Conservation (phyloP, 2,888 invertebrate species). For the Polyommatus icarus region DNA sequence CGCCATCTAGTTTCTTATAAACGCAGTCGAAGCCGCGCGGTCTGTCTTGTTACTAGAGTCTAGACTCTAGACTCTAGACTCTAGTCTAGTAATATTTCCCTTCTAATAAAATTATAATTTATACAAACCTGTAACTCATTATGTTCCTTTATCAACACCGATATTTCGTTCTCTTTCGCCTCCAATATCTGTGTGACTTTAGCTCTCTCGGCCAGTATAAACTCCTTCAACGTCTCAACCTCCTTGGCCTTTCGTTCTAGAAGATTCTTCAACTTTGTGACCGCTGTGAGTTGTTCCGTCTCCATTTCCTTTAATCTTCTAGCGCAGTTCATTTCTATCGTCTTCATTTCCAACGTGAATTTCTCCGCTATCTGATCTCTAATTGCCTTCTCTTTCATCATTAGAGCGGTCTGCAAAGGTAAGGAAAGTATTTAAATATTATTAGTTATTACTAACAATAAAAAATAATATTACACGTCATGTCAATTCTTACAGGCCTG, state of each 20-base stretch:
- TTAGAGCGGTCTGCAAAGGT: slow-evolving; percentile 69
- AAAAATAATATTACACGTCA: neutral
- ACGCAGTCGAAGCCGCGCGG: no score
- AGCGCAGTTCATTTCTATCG: slow-evolving; percentile 77
- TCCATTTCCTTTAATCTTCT: slow-evolving; percentile 75
- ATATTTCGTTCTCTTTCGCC: slow-evolving; percentile 75
- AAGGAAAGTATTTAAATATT: neutral
- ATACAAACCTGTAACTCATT: slow-evolving; percentile 49
- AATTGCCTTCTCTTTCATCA: slow-evolving; percentile 80
- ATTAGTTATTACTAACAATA: no score
- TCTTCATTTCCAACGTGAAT: slow-evolving; percentile 82
- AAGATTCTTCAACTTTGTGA: slow-evolving; percentile 71
- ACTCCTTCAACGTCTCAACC: slow-evolving; percentile 74
- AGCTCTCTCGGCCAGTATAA: slow-evolving; percentile 73
- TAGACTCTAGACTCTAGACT: no score
- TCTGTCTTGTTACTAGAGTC: no score
- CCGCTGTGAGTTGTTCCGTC: slow-evolving; percentile 67
- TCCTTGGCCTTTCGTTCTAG: slow-evolving; percentile 77
- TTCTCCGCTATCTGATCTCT: slow-evolving; percentile 85
- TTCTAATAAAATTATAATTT: no score
- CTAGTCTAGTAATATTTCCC: no score
- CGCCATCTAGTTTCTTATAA: no score
- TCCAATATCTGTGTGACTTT: slow-evolving; percentile 75
- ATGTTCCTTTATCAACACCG: slow-evolving; percentile 69
- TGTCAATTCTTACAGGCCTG: neutral